Conservation (phyloP, 2,113 vertebrate genomes). For the Mesitornis unicolor region DNA sequence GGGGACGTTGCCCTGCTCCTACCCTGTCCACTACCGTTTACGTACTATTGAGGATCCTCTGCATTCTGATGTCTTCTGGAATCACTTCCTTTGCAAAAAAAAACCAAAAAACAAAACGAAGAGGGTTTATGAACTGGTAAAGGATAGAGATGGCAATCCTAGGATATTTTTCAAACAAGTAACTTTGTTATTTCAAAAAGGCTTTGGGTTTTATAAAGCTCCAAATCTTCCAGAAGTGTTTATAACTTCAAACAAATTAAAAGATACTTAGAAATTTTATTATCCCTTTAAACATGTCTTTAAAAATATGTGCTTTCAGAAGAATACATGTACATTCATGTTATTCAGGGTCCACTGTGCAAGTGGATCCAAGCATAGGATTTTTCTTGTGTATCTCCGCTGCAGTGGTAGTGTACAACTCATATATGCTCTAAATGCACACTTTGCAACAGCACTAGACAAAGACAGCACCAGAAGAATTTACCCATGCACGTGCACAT, state of each 20-base stretch:
- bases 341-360: neutral
- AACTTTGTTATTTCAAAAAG: neutral
- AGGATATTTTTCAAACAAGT: neutral
- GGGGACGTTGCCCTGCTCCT: neutral
- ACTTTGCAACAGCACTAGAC: neutral
- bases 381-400: neutral
- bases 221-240: neutral
- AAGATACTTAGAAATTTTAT: neutral
- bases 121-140: neutral
- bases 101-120: too few relatives aligned
- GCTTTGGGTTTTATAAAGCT: neutral
- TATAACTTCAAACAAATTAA: neutral
- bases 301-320: neutral
- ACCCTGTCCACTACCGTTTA: neutral
- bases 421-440: neutral
- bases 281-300: neutral
- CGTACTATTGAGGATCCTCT: neutral
- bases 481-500: neutral
- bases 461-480: neutral
- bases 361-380: neutral
- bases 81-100: neutral
- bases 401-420: neutral
- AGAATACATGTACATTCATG: neutral
- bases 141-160: neutral
- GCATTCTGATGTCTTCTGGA: neutral